phyloP scores from a whole-genome alignment of 2,113 vertebrate species.

The Theristicus caerulescens region DNA sequence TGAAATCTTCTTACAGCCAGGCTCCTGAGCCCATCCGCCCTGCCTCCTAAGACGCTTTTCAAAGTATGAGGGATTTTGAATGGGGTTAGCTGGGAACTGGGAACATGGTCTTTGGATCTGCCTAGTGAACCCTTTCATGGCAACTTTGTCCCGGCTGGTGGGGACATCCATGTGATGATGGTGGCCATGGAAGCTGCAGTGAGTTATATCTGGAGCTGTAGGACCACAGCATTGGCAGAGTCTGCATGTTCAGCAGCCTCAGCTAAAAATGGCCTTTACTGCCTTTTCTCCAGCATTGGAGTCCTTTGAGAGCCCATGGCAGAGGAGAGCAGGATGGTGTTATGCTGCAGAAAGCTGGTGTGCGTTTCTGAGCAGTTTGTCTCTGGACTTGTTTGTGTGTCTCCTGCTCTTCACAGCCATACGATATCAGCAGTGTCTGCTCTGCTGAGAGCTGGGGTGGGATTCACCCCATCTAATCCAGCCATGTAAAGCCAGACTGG shows the following conservation, averaged over 20 bases:
- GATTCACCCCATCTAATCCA: background rate
- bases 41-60: background rate
- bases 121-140: background rate
- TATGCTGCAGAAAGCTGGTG: background rate
- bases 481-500: background rate
- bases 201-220: background rate
- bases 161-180: fast-evolving
- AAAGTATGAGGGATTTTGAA: background rate
- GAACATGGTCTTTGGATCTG: background rate
- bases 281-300: background rate
- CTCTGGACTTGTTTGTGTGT: background rate
- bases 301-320: fast-evolving
- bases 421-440: background rate
- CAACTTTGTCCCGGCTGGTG: background rate
- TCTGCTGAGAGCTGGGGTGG: background rate
- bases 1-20: background rate
- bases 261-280: background rate
- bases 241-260: background rate
- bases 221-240: background rate
- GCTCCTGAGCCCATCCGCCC: background rate
- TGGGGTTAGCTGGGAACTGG: background rate
- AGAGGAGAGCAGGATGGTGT: fast-evolving
- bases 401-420: background rate
- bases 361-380: background rate
- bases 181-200: background rate